Evolutionary conservation across 2,797 vertebrate species (phyloP), one percentile per base, ranked within the genome.

Genomic region (Pangasius mekongensis): DNA sequence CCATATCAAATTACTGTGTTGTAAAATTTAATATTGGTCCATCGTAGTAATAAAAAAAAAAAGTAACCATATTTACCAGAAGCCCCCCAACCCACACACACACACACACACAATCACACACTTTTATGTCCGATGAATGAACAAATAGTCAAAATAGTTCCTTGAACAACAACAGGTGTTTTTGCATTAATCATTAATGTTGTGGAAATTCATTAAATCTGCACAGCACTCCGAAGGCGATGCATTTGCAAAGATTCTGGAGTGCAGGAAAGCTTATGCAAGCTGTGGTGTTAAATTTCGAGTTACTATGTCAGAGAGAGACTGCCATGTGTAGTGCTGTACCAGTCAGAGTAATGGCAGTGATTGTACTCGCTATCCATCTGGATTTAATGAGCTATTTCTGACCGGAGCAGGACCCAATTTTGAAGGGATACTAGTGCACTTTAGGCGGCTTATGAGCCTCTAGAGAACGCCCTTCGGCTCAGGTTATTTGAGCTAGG

Each of bases 351-450:
- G 86, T 87, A 80, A 66, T 47, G 71, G 85, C 58, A 76, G 47
- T 43, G 78, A 67, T 73, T 67, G 80, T 30, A 27, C 49, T 52
- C 22, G 27, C 22, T 64, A 8, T 84, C 67, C 18, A 5, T 69
- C 52, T 36, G 30, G 84, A 83, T 73, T 64, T 88, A 83, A 89
- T 64, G 86, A 89, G 87, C 76, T 64, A 43, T 89, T 84, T 82
- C 84, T 62, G 64, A 82, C 56, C 56, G 6, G 73, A 56, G 60
- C 52, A 27, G 24, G 16, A 43, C 89, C 87, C 82, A 27, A 27
- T 36, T 90, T 67, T 60, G 77, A 80, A 82, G 66, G 58, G 78
- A 30, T 71, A 84, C 62, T 73, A 76, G 82, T 78, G 86, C 76
- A 87, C 76, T 88, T 88, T 62, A 87, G 66, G 27, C 52, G 81